Evolutionary conservation across 2,888 invertebrate species (phyloP), one percentile per base, ranked within the genome.

Genomic region (Notocelia uddmanniana): DNA sequence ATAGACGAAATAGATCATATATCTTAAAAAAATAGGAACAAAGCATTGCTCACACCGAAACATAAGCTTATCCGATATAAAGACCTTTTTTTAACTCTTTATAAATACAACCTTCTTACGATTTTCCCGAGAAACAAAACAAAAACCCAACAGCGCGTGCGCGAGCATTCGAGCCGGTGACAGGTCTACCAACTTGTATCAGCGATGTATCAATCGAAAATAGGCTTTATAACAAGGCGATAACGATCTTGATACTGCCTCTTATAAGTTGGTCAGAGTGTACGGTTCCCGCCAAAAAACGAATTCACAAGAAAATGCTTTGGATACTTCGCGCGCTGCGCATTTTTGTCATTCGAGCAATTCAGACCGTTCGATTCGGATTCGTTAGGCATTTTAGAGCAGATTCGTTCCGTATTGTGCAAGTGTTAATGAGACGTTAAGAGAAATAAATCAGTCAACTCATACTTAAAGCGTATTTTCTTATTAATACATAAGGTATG

Each of bases 211-310:
- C 8, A 54, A 54, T 10, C 21, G 8, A 64, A 23, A 54, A 11
- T 37, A 11, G 34, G n/a, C 64, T n/a, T 54, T 37, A 64, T 13
- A 1, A 6, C 15, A n/a, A 18, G 21, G n/a, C 5, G n/a, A n/a
- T 64, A 64, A 54, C 23, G 54, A 54, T 21, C 31, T 11, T 50
- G 9, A 19, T 6, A 45, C 10, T 64, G n/a, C 1, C 19, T 21
- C 8, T 11, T 37, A n/a, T 54, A 37, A 37, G 11, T 54, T 64
- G 64, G 64, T 37, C 21, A 37, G 15, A 64, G 34, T 37, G 37
- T 64, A 64, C 64, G 52, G 82, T 82, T 85, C 87, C 85, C 87
- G 88, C 90, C 88, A 89, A 92, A 92, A 92, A 92, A 91, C 87
- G 83, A 64, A 64, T 64, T 64, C 64, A 64, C 64, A 64, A 64